Base-by-base conservation (phyloP, 2,113 vertebrate species). In the Parus major region DNA sequence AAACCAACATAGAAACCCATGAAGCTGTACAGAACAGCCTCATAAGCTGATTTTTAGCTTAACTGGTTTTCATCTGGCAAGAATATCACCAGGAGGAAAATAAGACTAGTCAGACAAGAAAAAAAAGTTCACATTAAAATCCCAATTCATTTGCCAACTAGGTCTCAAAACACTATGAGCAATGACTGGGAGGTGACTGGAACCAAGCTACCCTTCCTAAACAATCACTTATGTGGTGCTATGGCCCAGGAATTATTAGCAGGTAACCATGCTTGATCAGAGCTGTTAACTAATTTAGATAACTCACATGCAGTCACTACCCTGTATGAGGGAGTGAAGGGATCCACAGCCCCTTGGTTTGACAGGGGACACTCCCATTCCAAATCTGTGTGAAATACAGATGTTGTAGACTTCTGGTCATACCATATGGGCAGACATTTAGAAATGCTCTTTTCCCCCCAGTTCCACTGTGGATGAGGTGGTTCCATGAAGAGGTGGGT, bases 381-480 rank as follows among this genome's bases (percentile, higher is more conserved):
- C 63, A 78, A 83, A 81, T 59, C 55, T 21, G n/a, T 15, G 27
- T 83, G 33, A 90, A 83, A 60, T 52, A 52, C 12, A 21, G 31
- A n/a, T 53, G 12, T 44, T 71, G 15, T 11, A 25, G 50, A 23
- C 42, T 65, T 9, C 23, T 22, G 33, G 33, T 46, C 63, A 18
- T 31, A 55, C 20, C 15, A 17, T 0, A 0, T 23, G 9, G 35
- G 18, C 23, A 82, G 31, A 66, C 12, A n/a, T 82, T 87, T 59
- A 64, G 47, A 82, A 75, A 59, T 55, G 15, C 11, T 15, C 21
- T n/a, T 85, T 72, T 15, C 0, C 9, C 10, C 7, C 22, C 6
- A 14, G 12, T 50, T 28, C 47, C 15, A 10, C 60, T 46, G 21
- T 41, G 25, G 17, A 11, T 0, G 0, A 63, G 22, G 25, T 53